These are phyloP conservation scores for Callipepla squamata DNA, from an alignment of 2,113 vertebrate species.

Conservation along the genomic window DNA sequence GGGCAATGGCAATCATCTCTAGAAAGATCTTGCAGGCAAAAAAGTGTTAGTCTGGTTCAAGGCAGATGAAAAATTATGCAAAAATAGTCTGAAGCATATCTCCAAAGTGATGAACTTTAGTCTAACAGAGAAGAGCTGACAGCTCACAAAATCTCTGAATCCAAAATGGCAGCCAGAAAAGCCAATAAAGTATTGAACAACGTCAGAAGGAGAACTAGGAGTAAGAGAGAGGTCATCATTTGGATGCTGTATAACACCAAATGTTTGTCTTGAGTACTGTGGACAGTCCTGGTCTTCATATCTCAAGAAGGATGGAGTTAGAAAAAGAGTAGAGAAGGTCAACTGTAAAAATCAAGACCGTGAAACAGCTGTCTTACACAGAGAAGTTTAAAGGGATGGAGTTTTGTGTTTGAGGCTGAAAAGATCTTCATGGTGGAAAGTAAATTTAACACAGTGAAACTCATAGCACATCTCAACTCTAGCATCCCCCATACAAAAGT, in stretches of 20 bases:
- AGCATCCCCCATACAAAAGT: neutral
- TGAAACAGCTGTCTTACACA: neutral
- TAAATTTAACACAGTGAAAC: neutral
- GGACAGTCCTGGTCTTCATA: neutral
- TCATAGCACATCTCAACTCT: neutral
- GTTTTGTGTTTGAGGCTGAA: neutral
- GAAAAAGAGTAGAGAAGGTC: neutral
- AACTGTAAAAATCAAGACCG: neutral
- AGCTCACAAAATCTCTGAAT: neutral
- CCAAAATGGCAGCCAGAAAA: neutral
- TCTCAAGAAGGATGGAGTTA: neutral
- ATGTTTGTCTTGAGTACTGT: neutral
- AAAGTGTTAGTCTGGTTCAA: neutral
- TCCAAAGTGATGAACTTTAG: neutral
- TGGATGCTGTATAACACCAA: neutral
- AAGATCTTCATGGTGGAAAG: neutral
- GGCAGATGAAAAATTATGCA: neutral
- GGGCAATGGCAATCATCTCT: neutral
- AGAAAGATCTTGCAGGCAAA: neutral
- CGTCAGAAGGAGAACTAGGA: neutral
- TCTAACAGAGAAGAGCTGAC: neutral
- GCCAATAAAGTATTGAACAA: neutral
- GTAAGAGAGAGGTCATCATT: neutral
- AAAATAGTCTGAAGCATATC: neutral
- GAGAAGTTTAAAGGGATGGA: neutral